These are phyloP conservation scores for Scaptomyza pallida DNA, from an alignment of 1,140 invertebrate species.

Conservation along the genomic window DNA sequence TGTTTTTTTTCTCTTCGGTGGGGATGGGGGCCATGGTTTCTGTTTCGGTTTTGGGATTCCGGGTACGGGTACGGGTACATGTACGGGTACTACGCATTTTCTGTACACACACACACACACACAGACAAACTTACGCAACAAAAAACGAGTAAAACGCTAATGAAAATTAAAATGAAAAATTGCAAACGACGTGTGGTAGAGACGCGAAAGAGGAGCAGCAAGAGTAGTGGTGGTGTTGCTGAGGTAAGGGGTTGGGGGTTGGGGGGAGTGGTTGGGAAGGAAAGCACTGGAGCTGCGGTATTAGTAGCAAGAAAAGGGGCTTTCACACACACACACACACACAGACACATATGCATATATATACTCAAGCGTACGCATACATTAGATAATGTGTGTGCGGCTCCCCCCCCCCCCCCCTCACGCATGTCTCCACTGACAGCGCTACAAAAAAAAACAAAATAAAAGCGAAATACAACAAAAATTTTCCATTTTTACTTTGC, in stretches of 20 bases:
- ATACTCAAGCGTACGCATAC: slow-evolving; percentile 44
- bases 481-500: slow-evolving; percentile 74
- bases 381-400: slow-evolving; percentile 62
- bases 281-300: slow-evolving; percentile 23
- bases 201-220: slow-evolving; percentile 18
- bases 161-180: slow-evolving; percentile 84
- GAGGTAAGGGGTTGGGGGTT: too few species aligned
- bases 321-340: slow-evolving; percentile 30
- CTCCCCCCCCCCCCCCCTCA: not conserved
- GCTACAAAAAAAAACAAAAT: slow-evolving; percentile 26
- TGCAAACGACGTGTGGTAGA: slow-evolving; percentile 77
- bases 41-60: slow-evolving; percentile 28
- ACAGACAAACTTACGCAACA: slow-evolving; percentile 33
- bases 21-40: slow-evolving; percentile 20
- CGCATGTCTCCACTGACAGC: slow-evolving; percentile 22
- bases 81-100: slow-evolving; percentile 39
- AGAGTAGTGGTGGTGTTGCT: too few species aligned
- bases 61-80: not conserved
- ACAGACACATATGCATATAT: slow-evolving; percentile 29
- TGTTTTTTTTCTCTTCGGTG: too few species aligned
- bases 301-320: slow-evolving; percentile 12
- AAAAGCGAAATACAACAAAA: slow-evolving; percentile 56
- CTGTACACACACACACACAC: slow-evolving; percentile 33
- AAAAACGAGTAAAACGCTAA: slow-evolving; percentile 82
- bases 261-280: too few species aligned